phyloP scores from a whole-genome alignment of 2,113 vertebrate genomes.

The Sylvia atricapilla region DNA sequence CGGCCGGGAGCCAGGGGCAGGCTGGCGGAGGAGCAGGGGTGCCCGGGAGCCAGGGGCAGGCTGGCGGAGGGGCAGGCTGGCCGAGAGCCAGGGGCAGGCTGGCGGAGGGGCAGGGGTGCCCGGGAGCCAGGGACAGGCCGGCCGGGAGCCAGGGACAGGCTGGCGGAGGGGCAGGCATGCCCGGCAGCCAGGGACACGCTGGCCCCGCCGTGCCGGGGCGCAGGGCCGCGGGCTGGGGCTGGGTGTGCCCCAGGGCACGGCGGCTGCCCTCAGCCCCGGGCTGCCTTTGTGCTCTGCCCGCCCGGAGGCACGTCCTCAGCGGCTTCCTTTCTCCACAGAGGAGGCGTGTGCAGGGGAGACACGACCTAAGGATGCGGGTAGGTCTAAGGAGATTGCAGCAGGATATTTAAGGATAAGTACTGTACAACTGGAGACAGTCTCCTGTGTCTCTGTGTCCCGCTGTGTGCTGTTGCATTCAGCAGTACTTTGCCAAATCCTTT shows the following conservation, averaged over 20 bases:
- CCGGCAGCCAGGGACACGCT: too few species aligned
- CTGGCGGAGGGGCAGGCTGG: too few species aligned
- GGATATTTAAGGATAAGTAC: accelerated
- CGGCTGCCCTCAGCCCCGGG: accelerated
- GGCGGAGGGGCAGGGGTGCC: too few species aligned
- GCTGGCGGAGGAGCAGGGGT: too few species aligned
- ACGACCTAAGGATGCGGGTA: not conserved
- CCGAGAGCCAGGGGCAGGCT: too few species aligned
- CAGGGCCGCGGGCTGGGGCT: accelerated
- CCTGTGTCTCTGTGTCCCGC: accelerated
- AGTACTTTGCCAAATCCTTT: not conserved
- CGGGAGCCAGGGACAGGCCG: too few species aligned
- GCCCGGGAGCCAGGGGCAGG: too few species aligned
- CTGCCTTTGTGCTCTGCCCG: not conserved
- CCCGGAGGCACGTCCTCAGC: not conserved
- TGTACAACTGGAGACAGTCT: not conserved
- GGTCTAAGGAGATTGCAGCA: not conserved
- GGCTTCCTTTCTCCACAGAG: accelerated
- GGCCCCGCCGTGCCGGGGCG: too few species aligned
- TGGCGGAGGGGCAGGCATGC: not conserved
- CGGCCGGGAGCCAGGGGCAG: too few species aligned
- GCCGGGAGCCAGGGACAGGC: too few species aligned
- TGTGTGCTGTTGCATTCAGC: not conserved
- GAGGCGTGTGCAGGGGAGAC: not conserved
- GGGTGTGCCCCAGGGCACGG: accelerated